phyloP scores from a whole-genome alignment of 1,140 invertebrate genomes.

The Globodera rostochiensis region DNA sequence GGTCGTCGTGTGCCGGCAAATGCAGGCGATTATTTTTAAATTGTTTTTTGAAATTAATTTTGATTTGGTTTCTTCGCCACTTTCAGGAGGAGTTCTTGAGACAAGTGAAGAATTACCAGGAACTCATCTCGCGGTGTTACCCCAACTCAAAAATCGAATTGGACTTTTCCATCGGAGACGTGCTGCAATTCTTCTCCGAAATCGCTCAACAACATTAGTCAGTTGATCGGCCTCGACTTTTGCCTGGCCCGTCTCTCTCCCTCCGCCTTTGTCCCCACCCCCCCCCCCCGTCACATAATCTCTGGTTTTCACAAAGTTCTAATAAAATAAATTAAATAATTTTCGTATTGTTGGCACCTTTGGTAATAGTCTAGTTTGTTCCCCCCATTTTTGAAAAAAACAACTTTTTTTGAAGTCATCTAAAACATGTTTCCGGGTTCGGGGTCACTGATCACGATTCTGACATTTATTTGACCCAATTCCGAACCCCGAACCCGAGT shows the following conservation, averaged over 20 bases:
- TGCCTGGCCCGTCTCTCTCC: too few relatives aligned
- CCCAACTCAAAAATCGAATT: slow-evolving; percentile 89
- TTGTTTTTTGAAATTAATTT: slow-evolving; percentile 11
- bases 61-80: background rate
- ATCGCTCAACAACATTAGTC: slow-evolving; percentile 87
- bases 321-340: background rate
- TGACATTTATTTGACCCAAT: too few relatives aligned
- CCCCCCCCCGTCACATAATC: background rate
- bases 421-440: too few relatives aligned
- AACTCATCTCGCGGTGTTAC: slow-evolving; percentile 91
- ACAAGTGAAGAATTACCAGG: slow-evolving; percentile 91
- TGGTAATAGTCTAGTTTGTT: too few relatives aligned
- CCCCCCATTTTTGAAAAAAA: too few relatives aligned
- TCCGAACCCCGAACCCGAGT: too few relatives aligned
- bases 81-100: slow-evolving; percentile 86
- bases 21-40: slow-evolving; percentile 74
- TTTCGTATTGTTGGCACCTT: too few relatives aligned
- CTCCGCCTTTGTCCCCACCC: background rate
- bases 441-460: too few relatives aligned
- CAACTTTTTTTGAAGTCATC: too few relatives aligned
- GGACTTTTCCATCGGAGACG: slow-evolving; percentile 93
- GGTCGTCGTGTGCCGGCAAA: slow-evolving; percentile 96
- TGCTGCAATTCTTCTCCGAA: slow-evolving; percentile 94
- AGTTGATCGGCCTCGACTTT: background rate
- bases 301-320: background rate